Evolutionary conservation across 2,797 vertebrate genomes (phyloP).

Genomic region (Brotula barbata): DNA sequence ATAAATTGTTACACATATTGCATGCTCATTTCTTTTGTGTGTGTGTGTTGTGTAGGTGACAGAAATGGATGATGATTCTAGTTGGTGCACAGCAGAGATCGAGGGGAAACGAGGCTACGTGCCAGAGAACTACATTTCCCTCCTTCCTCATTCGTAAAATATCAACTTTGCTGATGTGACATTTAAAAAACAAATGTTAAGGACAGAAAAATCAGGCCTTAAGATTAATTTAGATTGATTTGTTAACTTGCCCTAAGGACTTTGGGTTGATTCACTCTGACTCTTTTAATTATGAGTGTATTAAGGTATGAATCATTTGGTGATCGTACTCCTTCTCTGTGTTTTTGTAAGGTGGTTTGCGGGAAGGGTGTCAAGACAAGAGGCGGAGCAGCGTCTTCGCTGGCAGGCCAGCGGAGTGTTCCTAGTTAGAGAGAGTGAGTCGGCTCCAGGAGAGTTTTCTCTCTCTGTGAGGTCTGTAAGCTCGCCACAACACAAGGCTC

Average conservation of each 20-base stretch:
- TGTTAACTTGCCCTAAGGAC: too few relatives aligned
- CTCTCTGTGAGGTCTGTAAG: slow-evolving; percentile 88
- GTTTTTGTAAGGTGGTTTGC: slow-evolving; percentile 83
- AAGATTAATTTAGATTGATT: too few relatives aligned
- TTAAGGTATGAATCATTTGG: too few relatives aligned
- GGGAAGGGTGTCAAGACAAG: slow-evolving; percentile 83
- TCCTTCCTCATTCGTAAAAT: slow-evolving; percentile 88
- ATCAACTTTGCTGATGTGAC: too few relatives aligned
- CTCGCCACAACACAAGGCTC: slow-evolving; percentile 19
- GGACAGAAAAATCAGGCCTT: too few relatives aligned
- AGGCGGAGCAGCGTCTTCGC: slow-evolving; percentile 84
- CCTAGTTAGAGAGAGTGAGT: slow-evolving; percentile 90
- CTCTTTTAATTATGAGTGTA: too few relatives aligned
- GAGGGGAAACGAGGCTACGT: slow-evolving; percentile 84
- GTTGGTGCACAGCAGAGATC: slow-evolving; percentile 90
- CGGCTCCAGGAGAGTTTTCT: slow-evolving; percentile 90
- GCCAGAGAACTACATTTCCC: slow-evolving; percentile 89
- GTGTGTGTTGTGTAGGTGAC: slow-evolving; percentile 80
- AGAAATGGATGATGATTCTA: slow-evolving; percentile 92
- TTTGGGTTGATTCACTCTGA: too few relatives aligned
- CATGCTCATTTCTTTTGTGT: slow-evolving; percentile 14
- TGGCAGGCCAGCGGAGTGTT: slow-evolving; percentile 80
- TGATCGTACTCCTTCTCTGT: too few relatives aligned
- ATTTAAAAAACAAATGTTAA: too few relatives aligned
- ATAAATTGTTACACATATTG: neutral